Conservation (phyloP, 2,113 vertebrate genomes). For the Nothobranchius kuhntae region DNA sequence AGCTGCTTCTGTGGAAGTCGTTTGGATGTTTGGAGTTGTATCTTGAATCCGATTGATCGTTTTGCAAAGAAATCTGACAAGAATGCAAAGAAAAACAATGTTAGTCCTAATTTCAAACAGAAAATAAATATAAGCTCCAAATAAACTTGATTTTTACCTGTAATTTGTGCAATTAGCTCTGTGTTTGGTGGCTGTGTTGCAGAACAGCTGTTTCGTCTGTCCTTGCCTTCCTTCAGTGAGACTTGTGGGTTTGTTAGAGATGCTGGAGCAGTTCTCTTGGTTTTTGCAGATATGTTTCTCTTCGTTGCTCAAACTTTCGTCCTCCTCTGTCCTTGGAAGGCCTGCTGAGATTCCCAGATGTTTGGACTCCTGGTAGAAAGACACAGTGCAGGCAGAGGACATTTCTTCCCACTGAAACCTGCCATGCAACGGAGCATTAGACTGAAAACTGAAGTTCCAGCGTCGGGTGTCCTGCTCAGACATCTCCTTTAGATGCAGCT, state of each 20-base stretch:
- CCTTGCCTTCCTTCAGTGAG: constrained; percentile 44
- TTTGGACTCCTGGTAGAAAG: constrained; percentile 79
- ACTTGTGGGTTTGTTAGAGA: constrained; percentile 58
- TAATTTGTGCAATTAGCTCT: constrained; percentile 67
- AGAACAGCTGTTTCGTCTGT: constrained; percentile 49
- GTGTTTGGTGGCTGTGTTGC: constrained; percentile 11
- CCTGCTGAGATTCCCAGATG: neutral
- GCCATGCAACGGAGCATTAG: constrained; percentile 81
- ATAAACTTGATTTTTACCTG: constrained; percentile 71
- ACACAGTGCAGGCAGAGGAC: constrained; percentile 62
- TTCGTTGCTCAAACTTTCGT: neutral
- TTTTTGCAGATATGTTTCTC: constrained; percentile 39
- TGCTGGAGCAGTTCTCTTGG: constrained; percentile 78
- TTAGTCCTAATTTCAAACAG: neutral
- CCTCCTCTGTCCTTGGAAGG: neutral
- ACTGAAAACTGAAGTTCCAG: constrained; percentile 92
- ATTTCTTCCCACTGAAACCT: constrained; percentile 83
- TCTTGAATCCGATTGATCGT: constrained; percentile 74
- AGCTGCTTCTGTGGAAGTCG: constrained; percentile 74
- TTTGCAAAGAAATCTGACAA: constrained; percentile 84
- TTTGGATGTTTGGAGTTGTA: constrained; percentile 31
- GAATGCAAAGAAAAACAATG: neutral
- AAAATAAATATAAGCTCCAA: accelerated
- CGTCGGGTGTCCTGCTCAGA: constrained; percentile 81
- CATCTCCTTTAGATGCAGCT: constrained; percentile 78